Percentiles rank a stretch among this genome's conserved stretches.
These are phyloP conservation scores for Alethe castanea DNA, from an alignment of 2,113 vertebrate genomes.

Conservation along the genomic window DNA sequence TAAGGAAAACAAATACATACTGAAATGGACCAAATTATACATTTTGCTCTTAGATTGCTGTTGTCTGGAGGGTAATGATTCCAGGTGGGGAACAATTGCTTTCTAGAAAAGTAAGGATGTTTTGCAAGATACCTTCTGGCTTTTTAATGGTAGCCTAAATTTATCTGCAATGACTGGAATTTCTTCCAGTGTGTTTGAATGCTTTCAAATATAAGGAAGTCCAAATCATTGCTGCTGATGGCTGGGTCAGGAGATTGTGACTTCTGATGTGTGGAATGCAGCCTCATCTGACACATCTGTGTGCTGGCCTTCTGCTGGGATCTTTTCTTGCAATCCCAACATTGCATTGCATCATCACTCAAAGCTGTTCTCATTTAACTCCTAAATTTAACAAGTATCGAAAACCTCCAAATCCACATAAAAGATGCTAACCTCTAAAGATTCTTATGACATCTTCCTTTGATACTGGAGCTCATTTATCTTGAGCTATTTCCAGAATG, in stretches of 20 bases:
- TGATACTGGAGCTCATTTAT: background rate
- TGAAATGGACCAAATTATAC: background rate
- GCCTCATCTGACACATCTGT: conserved; percentile 45
- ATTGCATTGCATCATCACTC: conserved; percentile 36
- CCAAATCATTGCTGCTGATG: background rate
- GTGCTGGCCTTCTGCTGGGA: conserved; percentile 14
- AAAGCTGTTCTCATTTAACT: conserved; percentile 45
- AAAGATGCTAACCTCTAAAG: conserved; percentile 11
- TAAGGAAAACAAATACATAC: background rate
- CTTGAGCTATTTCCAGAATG: background rate
- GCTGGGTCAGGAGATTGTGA: background rate
- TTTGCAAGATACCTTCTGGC: background rate
- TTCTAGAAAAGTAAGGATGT: background rate
- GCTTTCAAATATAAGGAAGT: conserved; percentile 30
- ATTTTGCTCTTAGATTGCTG: background rate
- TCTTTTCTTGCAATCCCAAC: conserved; percentile 34
- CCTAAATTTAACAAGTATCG: conserved; percentile 21
- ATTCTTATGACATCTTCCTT: conserved; percentile 17
- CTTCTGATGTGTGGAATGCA: conserved; percentile 37
- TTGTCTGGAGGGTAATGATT: background rate
- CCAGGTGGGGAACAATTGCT: background rate
- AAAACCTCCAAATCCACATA: conserved; percentile 38
- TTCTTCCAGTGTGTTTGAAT: background rate
- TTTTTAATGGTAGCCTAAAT: background rate
- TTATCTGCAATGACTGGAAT: background rate